Evolutionary conservation across 2,113 vertebrate species (phyloP).

Genomic region (Campylomormyrus tamandua): DNA sequence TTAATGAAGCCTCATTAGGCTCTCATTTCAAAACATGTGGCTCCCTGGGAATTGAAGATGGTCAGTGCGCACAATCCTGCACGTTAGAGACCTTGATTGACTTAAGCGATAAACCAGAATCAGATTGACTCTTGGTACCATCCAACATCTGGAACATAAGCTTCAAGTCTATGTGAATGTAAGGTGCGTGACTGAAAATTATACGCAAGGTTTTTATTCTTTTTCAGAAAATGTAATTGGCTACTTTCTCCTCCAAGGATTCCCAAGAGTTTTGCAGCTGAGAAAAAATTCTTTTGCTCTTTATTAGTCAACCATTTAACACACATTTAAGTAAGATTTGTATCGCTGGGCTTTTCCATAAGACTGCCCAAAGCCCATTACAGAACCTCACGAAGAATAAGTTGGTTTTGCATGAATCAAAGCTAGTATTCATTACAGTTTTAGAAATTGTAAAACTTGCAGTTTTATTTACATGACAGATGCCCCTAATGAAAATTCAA

Average conservation of each 20-base stretch:
- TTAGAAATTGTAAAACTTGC: not conserved
- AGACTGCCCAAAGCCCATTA: not conserved
- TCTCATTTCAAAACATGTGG: constrained; percentile 61
- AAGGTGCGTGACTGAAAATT: not conserved
- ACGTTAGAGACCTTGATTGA: not conserved
- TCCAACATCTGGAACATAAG: not conserved
- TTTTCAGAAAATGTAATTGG: not conserved
- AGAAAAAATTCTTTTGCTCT: not conserved
- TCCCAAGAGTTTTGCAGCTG: not conserved
- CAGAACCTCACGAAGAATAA: not conserved
- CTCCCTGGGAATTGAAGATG: constrained; percentile 24
- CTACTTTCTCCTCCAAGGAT: not conserved
- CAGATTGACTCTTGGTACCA: not conserved
- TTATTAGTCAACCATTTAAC: not conserved
- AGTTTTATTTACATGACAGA: not conserved
- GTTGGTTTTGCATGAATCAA: not conserved
- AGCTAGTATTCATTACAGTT: not conserved
- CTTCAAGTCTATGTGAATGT: not conserved
- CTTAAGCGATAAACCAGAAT: not conserved
- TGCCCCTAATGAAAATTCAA: not conserved
- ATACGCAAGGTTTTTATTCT: not conserved
- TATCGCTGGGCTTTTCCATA: not conserved
- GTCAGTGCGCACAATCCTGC: not conserved
- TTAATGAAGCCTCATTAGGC: constrained; percentile 61
- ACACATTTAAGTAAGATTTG: not conserved